A percentile compares a stretch with the other conserved stretches of the same genome.
Evolutionary conservation across 2,113 vertebrate species (phyloP).

Genomic region (Stictonetta naevosa): DNA sequence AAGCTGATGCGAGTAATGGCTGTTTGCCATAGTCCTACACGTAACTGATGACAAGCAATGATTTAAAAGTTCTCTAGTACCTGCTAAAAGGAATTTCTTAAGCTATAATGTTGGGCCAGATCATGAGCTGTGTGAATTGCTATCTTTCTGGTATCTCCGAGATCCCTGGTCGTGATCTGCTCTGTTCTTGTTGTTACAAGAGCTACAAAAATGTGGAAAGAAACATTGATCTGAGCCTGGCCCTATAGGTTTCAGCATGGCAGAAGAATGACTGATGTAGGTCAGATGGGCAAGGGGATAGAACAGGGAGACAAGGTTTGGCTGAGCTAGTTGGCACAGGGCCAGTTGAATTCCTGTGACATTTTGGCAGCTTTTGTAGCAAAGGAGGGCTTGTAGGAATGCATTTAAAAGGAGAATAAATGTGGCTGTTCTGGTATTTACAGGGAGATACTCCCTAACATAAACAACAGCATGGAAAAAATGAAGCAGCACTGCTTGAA

Average conservation of each 20-base stretch:
- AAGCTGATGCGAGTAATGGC: not conserved
- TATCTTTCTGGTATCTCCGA: accelerated
- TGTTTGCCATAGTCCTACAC: not conserved
- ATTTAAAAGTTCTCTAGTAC: not conserved
- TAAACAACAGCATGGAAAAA: not conserved
- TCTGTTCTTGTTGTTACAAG: not conserved
- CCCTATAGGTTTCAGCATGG: not conserved
- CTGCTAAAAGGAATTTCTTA: not conserved
- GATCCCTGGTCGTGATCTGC: not conserved
- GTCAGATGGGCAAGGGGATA: not conserved
- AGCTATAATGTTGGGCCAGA: not conserved
- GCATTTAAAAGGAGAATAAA: not conserved
- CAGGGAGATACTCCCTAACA: not conserved
- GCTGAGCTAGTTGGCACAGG: not conserved
- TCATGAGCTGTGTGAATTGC: not conserved
- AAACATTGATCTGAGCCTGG: not conserved
- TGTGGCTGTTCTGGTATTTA: not conserved
- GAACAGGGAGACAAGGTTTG: not conserved
- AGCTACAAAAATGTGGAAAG: not conserved
- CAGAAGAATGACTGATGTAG: not conserved
- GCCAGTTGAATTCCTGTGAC: accelerated
- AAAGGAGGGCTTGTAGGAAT: not conserved
- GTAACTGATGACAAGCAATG: not conserved
- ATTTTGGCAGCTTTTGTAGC: not conserved
- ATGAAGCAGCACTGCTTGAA: not conserved